These are phyloP conservation scores for Xenotilapia leptura DNA, from an alignment of 2,113 vertebrate genomes.

Conservation along the genomic window DNA sequence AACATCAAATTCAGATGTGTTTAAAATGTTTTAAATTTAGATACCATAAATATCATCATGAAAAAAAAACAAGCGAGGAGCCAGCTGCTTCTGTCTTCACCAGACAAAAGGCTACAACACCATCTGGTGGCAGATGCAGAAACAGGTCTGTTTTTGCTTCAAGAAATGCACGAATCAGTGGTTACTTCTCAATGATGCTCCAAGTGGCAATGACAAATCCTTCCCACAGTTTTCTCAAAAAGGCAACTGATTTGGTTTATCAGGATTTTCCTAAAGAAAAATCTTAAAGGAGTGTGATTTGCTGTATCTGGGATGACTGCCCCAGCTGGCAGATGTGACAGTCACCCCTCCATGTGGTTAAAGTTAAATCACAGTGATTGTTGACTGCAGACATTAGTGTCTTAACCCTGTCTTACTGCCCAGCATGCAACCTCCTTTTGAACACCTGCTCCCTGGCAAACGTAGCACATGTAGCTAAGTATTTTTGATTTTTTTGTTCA, in stretches of 20 bases:
- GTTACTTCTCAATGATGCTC: not conserved
- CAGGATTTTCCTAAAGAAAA: not conserved
- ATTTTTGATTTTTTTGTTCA: conserved; percentile 2
- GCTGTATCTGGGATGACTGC: not conserved
- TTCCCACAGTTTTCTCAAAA: not conserved
- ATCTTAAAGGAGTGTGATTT: not conserved
- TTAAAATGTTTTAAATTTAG: not conserved
- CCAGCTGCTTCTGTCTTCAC: not conserved
- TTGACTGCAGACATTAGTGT: conserved; percentile 13
- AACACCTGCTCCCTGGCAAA: conserved; percentile 55
- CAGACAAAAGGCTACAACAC: not conserved
- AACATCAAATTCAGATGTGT: not conserved
- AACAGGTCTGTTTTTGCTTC: not conserved
- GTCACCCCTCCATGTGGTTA: conserved; percentile 23
- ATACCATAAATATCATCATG: not conserved
- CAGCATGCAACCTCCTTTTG: conserved; percentile 41
- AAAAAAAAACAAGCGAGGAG: not conserved
- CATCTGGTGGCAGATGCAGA: conserved; percentile 41
- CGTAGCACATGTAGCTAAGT: conserved; percentile 20
- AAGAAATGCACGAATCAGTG: not conserved
- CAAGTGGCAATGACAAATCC: not conserved
- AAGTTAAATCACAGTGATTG: conserved; percentile 31
- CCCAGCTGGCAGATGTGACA: not conserved
- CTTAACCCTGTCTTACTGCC: conserved; percentile 5
- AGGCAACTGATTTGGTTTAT: not conserved